These are phyloP conservation scores for Dioctria rufipes DNA, from an alignment of 2,888 invertebrate species.

Conservation along the genomic window DNA sequence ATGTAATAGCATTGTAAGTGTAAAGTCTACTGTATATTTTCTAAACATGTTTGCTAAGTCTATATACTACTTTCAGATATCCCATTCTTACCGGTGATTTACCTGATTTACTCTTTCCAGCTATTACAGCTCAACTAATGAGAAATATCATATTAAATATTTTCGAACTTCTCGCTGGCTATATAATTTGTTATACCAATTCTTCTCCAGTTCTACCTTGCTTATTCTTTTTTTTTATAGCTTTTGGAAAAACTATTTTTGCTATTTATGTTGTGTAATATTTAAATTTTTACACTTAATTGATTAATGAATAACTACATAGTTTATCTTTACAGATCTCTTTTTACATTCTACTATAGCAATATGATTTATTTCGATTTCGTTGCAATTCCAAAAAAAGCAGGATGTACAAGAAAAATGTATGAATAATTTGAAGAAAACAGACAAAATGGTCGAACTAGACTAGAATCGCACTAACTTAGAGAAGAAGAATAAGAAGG, in stretches of 20 bases:
- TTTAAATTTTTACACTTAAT: background rate
- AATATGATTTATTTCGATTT: slow-evolving; percentile 57
- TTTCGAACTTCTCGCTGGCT: slow-evolving; percentile 65
- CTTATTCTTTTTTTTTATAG: background rate
- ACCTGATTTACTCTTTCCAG: slow-evolving; percentile 66
- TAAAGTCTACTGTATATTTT: background rate
- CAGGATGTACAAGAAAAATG: too few relatives aligned
- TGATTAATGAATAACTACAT: background rate
- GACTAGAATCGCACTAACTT: too few relatives aligned
- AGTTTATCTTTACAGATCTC: slow-evolving; percentile 61
- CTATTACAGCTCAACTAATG: slow-evolving; percentile 64
- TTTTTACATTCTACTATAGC: slow-evolving; percentile 64
- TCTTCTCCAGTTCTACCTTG: slow-evolving; percentile 54
- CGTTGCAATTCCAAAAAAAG: slow-evolving; percentile 23
- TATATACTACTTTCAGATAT: slow-evolving; percentile 62
- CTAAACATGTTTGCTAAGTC: background rate
- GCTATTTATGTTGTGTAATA: slow-evolving; percentile 35
- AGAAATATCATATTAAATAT: slow-evolving; percentile 64
- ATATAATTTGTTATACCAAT: slow-evolving; percentile 62
- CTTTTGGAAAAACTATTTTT: background rate
- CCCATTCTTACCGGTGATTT: slow-evolving; percentile 66
- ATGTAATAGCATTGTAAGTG: slow-evolving; percentile 68
- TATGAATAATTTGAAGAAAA: slow-evolving; percentile 6
- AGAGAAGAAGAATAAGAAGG: too few relatives aligned
- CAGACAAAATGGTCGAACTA: background rate